Conservation (phyloP, 2,888 invertebrate genomes). For the Rhimphoctona megacephalus region DNA sequence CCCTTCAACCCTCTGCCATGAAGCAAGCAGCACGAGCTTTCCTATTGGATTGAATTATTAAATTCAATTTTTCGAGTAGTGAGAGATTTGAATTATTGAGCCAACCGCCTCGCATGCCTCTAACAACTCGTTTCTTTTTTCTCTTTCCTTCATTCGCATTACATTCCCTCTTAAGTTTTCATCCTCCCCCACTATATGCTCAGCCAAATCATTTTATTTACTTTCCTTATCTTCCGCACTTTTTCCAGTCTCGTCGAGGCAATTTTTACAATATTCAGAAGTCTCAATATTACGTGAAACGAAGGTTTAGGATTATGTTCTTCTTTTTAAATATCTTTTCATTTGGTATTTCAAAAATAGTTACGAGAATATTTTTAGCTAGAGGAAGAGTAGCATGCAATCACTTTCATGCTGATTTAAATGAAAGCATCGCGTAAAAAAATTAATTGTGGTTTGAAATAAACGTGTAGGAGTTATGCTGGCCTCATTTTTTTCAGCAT, state of each 20-base stretch:
- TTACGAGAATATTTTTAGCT: background rate
- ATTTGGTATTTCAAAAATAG: background rate
- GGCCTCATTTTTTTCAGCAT: background rate
- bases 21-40: constrained; percentile 75
- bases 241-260: background rate
- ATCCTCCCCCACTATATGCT: constrained; percentile 27
- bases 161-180: constrained; percentile 23
- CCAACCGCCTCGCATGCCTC: constrained; percentile 73
- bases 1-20: constrained; percentile 44
- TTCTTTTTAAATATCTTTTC: background rate
- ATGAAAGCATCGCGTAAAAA: background rate
- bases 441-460: background rate
- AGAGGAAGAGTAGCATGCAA: constrained; percentile 7
- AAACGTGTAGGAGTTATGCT: background rate
- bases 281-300: background rate
- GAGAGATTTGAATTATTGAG: constrained; percentile 84
- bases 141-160: background rate
- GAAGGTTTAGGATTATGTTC: background rate
- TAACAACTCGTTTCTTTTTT: constrained; percentile 70
- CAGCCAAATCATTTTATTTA: constrained; percentile 52
- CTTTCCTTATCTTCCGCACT: constrained; percentile 37
- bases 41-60: constrained; percentile 84
- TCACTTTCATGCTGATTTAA: background rate
- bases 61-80: constrained; percentile 85
- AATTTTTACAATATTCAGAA: background rate